Evolutionary conservation across 2,113 vertebrate genomes (phyloP), one percentile per base, ranked within the genome.

Genomic region (Semnornis frantzii): DNA sequence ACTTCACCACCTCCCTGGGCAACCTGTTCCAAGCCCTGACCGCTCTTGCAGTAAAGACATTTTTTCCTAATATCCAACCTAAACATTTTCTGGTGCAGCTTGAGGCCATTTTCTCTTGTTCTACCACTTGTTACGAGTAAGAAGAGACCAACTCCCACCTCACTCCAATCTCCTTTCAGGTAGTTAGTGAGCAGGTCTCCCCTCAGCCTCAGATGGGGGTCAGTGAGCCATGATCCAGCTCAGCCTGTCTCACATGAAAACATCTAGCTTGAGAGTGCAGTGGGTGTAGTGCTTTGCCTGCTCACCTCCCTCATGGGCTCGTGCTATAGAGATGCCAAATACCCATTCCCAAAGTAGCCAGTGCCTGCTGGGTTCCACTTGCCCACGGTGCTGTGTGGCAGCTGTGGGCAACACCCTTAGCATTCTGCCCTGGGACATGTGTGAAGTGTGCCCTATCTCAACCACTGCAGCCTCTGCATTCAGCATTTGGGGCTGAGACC

Each of bases 211-310:
- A 52, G 13, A 52, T 24, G 50, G 50, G 23, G 23, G 24, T 24
- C 50, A 52, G 6, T 52, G 50, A 52, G 50, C 50, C 50, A 0
- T 27, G 34, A 24, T n/a, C 34, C 13, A 8, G 10, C 75, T 75
- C 27, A n/a, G 58, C 66, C 58, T 31, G 68, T 6, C 5, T 30
- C 6, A 8, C 0, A 12, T 62, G n/a, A 12, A 50, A 62, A 27
- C 2, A 0, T 23, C 37, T 55, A 7, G 10, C 9, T 5, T 5
- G 3, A 30, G 58, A 8, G 31, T 14, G 5, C 15, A 18, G 65
- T 1, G 24, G 42, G 9, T 10, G 30, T 7, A 0, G 5, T 11
- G 16, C 33, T 59, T 4, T 37, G n/a, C 0, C 0, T 34, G 52
- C 24, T 64, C 74, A 7, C 8, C 10, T n/a, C 44, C 57, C 54